phyloP scores from a whole-genome alignment of 2,797 vertebrate species.

The Dendrocincla tyrannina region DNA sequence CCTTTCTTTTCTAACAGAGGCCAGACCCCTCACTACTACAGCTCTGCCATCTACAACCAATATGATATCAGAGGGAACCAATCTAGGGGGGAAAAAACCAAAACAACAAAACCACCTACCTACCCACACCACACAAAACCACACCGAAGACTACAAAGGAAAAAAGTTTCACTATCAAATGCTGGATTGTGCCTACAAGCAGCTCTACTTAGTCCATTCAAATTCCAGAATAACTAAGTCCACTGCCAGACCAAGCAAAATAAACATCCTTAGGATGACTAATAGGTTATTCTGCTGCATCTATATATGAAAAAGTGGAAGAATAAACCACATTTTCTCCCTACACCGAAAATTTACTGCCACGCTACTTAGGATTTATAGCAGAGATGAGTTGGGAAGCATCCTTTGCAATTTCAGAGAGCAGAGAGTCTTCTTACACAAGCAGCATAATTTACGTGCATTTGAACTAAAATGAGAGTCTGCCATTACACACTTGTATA shows the following conservation, averaged over 20 bases:
- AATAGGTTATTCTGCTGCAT: not conserved
- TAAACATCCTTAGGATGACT: not conserved
- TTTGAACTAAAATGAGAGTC: not conserved
- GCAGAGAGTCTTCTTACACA: not conserved
- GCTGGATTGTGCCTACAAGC: not conserved
- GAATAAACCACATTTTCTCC: not conserved
- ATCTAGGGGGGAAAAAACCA: fast-evolving
- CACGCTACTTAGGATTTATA: not conserved
- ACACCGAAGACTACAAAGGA: not conserved
- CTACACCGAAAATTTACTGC: not conserved
- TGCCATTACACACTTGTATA: not conserved
- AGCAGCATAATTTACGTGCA: not conserved
- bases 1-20: not conserved
- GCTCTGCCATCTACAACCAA: not conserved
- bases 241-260: not conserved
- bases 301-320: not conserved
- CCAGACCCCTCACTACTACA: not conserved
- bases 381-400: not conserved
- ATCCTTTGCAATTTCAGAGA: not conserved
- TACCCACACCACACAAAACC: not conserved
- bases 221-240: not conserved
- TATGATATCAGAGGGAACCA: fast-evolving
- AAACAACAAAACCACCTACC: not conserved
- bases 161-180: not conserved
- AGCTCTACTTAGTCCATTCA: not conserved